A percentile compares a stretch with the other conserved stretches of the same genome.
Conservation (phyloP, 2,113 vertebrate species). For the Trematocara stigmaticum region DNA sequence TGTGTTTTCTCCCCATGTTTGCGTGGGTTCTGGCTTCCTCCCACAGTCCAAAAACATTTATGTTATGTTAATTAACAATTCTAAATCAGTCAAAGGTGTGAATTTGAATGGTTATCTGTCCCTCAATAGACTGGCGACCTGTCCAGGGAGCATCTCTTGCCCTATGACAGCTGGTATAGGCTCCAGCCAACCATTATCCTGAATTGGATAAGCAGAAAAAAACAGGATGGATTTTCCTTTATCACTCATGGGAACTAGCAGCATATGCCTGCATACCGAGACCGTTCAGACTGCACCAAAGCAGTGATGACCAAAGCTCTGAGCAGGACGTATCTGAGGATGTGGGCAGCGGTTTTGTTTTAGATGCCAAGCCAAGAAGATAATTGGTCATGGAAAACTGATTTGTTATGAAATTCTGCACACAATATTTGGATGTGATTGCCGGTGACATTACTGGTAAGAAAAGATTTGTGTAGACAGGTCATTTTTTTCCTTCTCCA, state of each 20-base stretch:
- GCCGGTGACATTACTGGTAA: background rate
- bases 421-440: background rate
- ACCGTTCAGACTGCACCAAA: background rate
- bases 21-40: background rate
- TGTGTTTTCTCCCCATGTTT: background rate
- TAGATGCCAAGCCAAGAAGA: background rate
- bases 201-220: background rate
- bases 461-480: background rate
- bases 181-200: background rate
- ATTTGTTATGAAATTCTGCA: slow-evolving; percentile 6
- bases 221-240: background rate
- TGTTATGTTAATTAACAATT: background rate
- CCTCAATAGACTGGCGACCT: background rate
- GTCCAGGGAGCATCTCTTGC: background rate
- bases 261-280: background rate
- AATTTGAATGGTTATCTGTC: background rate
- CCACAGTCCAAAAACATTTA: background rate
- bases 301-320: background rate
- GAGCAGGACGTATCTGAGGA: background rate
- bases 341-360: background rate
- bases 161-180: background rate
- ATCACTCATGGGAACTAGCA: background rate
- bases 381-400: background rate
- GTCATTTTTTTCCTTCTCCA: background rate
- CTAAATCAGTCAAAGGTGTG: rapidly evolving